Evolutionary conservation across 2,113 vertebrate genomes (phyloP).

Genomic region (Ictalurus punctatus): DNA sequence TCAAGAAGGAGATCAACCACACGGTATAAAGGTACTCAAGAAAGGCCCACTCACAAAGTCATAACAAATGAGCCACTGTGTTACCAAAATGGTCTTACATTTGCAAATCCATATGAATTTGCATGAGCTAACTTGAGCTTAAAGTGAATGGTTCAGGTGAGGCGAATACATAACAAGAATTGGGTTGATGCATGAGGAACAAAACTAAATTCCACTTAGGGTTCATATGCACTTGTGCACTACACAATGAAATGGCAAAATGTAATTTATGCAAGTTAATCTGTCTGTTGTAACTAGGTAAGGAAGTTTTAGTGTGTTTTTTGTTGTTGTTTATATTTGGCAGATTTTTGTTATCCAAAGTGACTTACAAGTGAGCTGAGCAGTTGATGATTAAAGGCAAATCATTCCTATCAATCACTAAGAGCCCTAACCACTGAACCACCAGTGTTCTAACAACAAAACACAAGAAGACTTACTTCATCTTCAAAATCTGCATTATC

Average conservation of each 20-base stretch:
- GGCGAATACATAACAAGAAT: not conserved
- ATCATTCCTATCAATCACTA: not conserved
- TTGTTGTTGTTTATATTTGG: not conserved
- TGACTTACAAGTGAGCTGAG: not conserved
- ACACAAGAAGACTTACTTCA: not conserved
- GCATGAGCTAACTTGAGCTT: conserved; percentile 5
- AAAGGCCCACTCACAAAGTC: conserved; percentile 14
- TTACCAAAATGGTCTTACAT: not conserved
- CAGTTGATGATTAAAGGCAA: not conserved
- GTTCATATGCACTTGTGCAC: not conserved
- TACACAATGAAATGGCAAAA: not conserved
- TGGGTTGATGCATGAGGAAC: not conserved
- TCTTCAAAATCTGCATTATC: not conserved
- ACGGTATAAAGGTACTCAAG: not conserved
- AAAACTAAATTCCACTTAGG: not conserved
- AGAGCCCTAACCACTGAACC: not conserved
- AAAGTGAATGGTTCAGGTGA: not conserved
- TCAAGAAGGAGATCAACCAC: conserved; percentile 36
- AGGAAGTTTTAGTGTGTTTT: not conserved
- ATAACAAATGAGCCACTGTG: conserved; percentile 20
- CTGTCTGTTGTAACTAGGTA: not conserved
- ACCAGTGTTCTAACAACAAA: not conserved
- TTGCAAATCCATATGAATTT: not conserved
- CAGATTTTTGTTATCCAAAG: not conserved
- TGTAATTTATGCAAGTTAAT: not conserved